phyloP scores from a whole-genome alignment of 2,113 vertebrate genomes.

The Quiscalus mexicanus region DNA sequence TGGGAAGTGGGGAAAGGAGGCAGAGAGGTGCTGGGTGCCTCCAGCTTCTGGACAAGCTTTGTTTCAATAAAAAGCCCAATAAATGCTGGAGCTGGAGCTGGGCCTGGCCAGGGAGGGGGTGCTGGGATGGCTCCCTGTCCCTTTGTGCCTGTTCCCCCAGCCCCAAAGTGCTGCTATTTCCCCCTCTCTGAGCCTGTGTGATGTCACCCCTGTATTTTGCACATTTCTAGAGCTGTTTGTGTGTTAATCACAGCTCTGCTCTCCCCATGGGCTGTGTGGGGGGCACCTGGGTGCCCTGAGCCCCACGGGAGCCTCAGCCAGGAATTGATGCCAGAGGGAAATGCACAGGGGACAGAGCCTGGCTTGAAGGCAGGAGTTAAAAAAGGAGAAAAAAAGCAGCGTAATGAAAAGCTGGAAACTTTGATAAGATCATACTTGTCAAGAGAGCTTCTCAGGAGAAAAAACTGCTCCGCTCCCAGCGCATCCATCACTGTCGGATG shows the following conservation, averaged over 20 bases:
- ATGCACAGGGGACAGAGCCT: accelerated
- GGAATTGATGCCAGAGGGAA: background rate
- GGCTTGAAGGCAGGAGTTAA: background rate
- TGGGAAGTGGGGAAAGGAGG: background rate
- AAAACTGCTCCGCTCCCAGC: background rate
- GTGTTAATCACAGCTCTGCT: background rate
- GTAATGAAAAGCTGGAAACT: conserved; percentile 46
- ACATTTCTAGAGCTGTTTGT: accelerated
- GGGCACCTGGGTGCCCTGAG: background rate
- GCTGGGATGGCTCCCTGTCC: background rate
- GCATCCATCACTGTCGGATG: conserved; percentile 31
- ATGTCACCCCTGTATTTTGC: accelerated
- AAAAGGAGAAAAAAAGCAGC: background rate
- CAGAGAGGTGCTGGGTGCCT: background rate
- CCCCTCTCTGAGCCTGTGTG: background rate
- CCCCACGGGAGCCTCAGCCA: background rate
- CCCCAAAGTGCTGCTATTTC: accelerated
- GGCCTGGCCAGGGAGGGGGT: background rate
- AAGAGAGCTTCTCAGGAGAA: conserved; percentile 32
- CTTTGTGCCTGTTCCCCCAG: accelerated
- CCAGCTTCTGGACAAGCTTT: background rate
- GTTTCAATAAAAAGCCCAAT: background rate
- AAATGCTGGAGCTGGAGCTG: accelerated
- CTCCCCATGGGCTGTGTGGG: accelerated
- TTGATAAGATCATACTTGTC: conserved; percentile 66